Base-by-base conservation (phyloP, 2,797 vertebrate species). In the Ispidina lecontei region DNA sequence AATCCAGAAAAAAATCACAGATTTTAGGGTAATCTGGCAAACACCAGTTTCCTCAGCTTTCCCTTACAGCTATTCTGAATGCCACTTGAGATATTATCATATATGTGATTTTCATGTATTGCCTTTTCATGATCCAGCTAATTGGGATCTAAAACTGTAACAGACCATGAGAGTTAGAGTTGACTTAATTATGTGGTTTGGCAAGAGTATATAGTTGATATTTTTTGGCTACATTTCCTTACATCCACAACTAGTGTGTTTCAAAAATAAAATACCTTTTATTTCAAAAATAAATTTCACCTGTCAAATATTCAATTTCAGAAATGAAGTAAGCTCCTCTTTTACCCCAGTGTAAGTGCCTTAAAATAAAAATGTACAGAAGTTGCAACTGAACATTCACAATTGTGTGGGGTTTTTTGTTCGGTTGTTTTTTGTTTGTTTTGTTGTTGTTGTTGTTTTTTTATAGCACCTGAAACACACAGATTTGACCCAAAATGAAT, bases 401-500 rank as follows among this genome's bases (percentile, higher is more conserved):
- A 74, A 10, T 6, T 60, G 17, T 18, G 25, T 26, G 9, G 4
- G 0, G 2, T 4, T 63, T 2, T 60, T 4, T 37, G 37, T 37
- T 37, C 13, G 5, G 37, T 37, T 13, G 37, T 37, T 37, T 37
- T 37, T 37, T 37, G 37, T 37, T 37, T 37, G 11, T 35, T 35
- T 35, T 37, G 37, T 37, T 37, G 37, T 37, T 37, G 37, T 12
- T 37, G 37, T 37, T 37, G 37, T 5, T 39, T 1, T 55, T 37
- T 67, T 52, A 33, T 18, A 4, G 4, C 8, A 15, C 14, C 12
- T 31, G 41, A 72, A 90, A 37, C 7, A 72, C 22, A 75, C 4
- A 69, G 14, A 37, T 87, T 67, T 74, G 20, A 90, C 26, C 6
- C 18, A 26, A 65, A 91, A 18, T 21, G 23, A 84, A 74, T 46